Evolutionary conservation across 1,140 invertebrate species (phyloP).

Genomic region (Eumaeus atala): DNA sequence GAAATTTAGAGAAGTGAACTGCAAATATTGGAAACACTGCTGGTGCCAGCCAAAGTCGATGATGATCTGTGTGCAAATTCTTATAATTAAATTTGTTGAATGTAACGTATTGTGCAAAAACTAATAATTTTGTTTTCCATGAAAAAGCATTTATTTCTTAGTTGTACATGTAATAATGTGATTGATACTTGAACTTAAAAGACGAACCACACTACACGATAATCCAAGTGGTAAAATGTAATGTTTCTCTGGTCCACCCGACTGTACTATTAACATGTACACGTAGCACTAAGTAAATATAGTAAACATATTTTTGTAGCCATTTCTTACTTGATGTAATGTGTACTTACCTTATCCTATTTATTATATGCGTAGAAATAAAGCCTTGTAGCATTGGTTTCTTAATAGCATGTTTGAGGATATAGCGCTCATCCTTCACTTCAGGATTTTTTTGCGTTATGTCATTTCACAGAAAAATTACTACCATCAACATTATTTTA

Average conservation of each 20-base stretch:
- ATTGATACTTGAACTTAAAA: background rate
- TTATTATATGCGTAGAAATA: no score
- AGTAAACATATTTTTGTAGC: slow-evolving; percentile 6
- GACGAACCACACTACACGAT: background rate
- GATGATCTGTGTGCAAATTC: background rate
- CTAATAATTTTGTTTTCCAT: no score
- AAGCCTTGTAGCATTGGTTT: no score
- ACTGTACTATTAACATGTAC: slow-evolving; percentile 2
- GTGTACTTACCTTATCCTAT: no score
- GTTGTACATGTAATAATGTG: background rate
- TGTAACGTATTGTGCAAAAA: background rate
- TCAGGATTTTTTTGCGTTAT: no score
- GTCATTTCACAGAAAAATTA: no score
- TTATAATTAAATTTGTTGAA: background rate
- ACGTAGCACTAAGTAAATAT: background rate
- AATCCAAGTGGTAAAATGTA: background rate
- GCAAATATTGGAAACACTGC: no score
- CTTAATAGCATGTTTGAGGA: no score
- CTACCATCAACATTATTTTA: no score
- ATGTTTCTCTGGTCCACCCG: background rate
- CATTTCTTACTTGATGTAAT: background rate
- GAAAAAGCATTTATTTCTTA: background rate
- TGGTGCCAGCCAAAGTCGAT: no score
- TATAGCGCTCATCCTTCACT: no score
- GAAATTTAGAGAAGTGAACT: no score